A percentile compares a stretch with the other conserved stretches of the same genome.
Evolutionary conservation across 2,888 invertebrate genomes (phyloP).

Genomic region (Oxycera nigricornis): DNA sequence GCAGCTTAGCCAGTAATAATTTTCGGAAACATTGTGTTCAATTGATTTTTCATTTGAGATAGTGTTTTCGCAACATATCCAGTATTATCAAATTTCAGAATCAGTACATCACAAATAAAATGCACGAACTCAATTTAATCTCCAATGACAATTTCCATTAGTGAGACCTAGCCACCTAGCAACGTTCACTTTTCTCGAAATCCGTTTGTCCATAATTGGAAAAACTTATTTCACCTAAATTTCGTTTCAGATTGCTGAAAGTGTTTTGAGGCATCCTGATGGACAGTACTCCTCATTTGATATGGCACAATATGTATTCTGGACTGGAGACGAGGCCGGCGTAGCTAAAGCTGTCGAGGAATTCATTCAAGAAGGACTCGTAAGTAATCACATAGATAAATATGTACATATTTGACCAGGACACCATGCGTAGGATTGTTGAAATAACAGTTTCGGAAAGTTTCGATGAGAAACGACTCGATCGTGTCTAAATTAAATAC

Average conservation of each 20-base stretch:
- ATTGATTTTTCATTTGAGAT: too few relatives aligned
- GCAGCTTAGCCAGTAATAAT: too few relatives aligned
- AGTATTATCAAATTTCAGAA: too few relatives aligned
- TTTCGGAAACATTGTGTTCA: too few relatives aligned
- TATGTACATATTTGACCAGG: neutral
- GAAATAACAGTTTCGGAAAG: neutral
- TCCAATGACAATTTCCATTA: too few relatives aligned
- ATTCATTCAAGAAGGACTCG: conserved; percentile 77
- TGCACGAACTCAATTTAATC: too few relatives aligned
- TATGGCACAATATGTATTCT: conserved; percentile 83
- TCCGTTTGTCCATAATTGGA: neutral
- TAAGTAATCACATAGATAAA: too few relatives aligned
- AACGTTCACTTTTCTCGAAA: too few relatives aligned
- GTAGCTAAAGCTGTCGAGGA: conserved; percentile 80
- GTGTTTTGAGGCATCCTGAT: conserved; percentile 64
- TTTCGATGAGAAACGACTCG: neutral
- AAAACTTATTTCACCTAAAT: neutral
- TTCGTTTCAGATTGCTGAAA: conserved; percentile 62
- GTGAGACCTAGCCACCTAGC: too few relatives aligned
- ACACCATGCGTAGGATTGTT: neutral
- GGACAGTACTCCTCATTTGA: conserved; percentile 78
- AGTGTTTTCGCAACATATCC: too few relatives aligned
- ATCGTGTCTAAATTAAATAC: neutral
- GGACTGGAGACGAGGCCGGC: conserved; percentile 82
- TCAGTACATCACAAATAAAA: too few relatives aligned